Conservation (phyloP, 2,888 invertebrate genomes). For the Phasia obesa region DNA sequence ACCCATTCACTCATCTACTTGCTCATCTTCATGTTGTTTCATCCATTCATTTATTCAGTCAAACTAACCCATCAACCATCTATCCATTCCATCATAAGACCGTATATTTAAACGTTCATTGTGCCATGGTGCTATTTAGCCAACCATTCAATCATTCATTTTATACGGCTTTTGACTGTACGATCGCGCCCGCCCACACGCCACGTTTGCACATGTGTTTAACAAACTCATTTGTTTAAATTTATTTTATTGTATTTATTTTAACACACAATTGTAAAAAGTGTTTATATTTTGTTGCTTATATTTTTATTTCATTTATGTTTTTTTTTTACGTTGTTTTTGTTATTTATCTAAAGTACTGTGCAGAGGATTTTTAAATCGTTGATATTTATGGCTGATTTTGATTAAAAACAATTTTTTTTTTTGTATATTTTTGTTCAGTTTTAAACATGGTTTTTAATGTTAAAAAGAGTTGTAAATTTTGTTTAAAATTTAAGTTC, state of each 20-base stretch:
- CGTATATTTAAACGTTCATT: slow-evolving; percentile 45
- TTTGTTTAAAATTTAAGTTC: slow-evolving; percentile 28
- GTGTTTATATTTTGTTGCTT: slow-evolving; percentile 47
- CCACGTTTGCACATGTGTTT: slow-evolving; percentile 66
- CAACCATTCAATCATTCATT: slow-evolving; percentile 61
- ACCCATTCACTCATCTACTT: slow-evolving; percentile 22
- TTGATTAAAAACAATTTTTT: neutral
- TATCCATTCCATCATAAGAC: slow-evolving; percentile 24
- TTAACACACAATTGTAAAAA: slow-evolving; percentile 68
- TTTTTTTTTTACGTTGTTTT: slow-evolving; percentile 16
- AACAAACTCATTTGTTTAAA: slow-evolving; percentile 71
- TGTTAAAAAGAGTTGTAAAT: slow-evolving; percentile 17
- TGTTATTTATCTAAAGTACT: slow-evolving; percentile 51
- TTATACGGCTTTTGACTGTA: slow-evolving; percentile 49
- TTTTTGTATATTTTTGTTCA: slow-evolving; percentile 23
- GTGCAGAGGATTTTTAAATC: slow-evolving; percentile 38
- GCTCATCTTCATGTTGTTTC: slow-evolving; percentile 34
- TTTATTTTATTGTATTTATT: slow-evolving; percentile 69
- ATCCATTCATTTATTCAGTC: slow-evolving; percentile 26
- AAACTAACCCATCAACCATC: slow-evolving; percentile 22
- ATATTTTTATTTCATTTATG: slow-evolving; percentile 40
- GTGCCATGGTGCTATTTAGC: slow-evolving; percentile 44
- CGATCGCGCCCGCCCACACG: slow-evolving; percentile 63
- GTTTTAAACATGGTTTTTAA: slow-evolving; percentile 21
- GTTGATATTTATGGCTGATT: slow-evolving; percentile 54